Evolutionary conservation across 2,113 vertebrate genomes (phyloP).

Genomic region (Sminthopsis crassicaudata): DNA sequence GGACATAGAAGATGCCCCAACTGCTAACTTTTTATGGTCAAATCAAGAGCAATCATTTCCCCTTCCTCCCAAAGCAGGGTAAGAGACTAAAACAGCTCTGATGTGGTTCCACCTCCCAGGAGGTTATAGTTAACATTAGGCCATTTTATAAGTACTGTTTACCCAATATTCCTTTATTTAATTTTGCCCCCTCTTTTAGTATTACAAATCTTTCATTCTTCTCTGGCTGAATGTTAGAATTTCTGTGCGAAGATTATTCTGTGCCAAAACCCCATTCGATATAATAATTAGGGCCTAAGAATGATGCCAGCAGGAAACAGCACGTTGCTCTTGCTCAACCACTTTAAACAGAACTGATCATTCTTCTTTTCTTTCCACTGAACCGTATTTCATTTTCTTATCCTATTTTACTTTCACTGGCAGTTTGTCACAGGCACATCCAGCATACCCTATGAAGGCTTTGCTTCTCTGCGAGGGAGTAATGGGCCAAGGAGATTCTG

Average conservation of each 20-base stretch:
- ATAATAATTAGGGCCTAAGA: background rate
- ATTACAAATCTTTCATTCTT: background rate
- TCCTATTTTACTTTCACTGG: conserved; percentile 57
- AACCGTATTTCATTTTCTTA: conserved; percentile 19
- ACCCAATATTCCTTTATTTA: background rate
- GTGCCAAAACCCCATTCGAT: background rate
- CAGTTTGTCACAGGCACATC: conserved; percentile 99
- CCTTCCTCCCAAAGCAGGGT: background rate
- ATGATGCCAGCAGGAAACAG: background rate
- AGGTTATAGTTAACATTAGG: background rate
- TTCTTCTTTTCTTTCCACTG: background rate
- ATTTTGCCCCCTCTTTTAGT: background rate
- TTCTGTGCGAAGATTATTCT: background rate
- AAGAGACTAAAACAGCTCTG: background rate
- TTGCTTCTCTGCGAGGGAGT: conserved; percentile 95
- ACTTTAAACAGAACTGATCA: accelerated
- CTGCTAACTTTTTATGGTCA: background rate
- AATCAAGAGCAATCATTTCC: background rate
- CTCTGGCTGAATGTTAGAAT: background rate
- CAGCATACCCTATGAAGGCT: conserved; percentile 98
- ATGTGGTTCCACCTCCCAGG: background rate
- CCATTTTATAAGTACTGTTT: background rate
- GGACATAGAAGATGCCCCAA: background rate
- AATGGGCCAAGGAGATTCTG: conserved; percentile 97
- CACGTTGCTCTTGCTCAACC: background rate